phyloP scores from a whole-genome alignment of 1,140 invertebrate genomes.

The Sycobia sp. region DNA sequence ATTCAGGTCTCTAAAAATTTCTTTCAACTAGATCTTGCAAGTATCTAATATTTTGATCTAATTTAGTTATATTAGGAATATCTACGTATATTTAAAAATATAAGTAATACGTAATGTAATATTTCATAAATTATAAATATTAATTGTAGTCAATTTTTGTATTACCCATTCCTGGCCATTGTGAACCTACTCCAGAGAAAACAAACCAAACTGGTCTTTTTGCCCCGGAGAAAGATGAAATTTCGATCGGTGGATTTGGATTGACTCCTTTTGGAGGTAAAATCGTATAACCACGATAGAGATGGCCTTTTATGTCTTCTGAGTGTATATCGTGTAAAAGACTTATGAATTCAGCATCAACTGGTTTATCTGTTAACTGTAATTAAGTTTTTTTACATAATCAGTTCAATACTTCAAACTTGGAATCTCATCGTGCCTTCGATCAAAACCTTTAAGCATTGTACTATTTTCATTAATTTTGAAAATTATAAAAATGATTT shows the following conservation, averaged over 20 bases:
- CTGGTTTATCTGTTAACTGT: slow-evolving; percentile 56
- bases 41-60: no score
- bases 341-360: slow-evolving; percentile 63
- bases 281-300: slow-evolving; percentile 64
- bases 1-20: no score
- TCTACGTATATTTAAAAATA: background rate
- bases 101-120: background rate
- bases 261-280: slow-evolving; percentile 49
- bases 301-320: slow-evolving; percentile 64
- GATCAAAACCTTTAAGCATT: background rate
- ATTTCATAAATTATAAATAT: background rate
- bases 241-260: slow-evolving; percentile 55
- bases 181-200: slow-evolving; percentile 88
- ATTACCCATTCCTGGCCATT: slow-evolving; percentile 84
- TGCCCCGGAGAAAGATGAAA: slow-evolving; percentile 66
- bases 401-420: no score
- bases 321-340: slow-evolving; percentile 60
- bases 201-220: slow-evolving; percentile 80
- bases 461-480: no score
- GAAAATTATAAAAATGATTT: no score
- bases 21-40: no score
- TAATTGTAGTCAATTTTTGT: no score
- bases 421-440: no score
- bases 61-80: no score
- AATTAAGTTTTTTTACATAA: no score